Base-by-base conservation (phyloP, 2,113 vertebrate species). In the Cisticola juncidis region DNA sequence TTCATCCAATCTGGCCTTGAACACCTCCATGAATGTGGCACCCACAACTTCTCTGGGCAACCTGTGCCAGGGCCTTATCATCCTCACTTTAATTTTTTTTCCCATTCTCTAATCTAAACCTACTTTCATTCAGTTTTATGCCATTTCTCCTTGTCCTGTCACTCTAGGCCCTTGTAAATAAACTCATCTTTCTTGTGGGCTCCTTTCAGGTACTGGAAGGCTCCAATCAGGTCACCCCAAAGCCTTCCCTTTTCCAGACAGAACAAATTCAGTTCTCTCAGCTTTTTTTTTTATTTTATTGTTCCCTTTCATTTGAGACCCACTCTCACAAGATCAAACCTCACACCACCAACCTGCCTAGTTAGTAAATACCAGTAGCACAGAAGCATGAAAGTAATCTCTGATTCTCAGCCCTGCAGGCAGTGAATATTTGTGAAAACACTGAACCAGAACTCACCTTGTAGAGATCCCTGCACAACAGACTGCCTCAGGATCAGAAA, bases 161-260 rank as follows among this genome's bases (percentile, higher is more conserved):
- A 20, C 19, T 69, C 38, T 47, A 78, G n/a, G 23, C 12, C 9
- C n/a, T 28, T 36, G 12, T 31, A 50, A 50, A 44, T 7, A 15
- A 6, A 31, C 11, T 48, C 17, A 6, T 35, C 11, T 78, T 50
- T 57, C 5, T 4, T 72, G 13, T 42, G 4, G 17, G 35, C 3
- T 50, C 21, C 26, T 12, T 36, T 65, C 22, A 50, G 31, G 9
- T 42, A 23, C 35, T 35, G 16, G 3, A 47, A 54, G 24, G 31
- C 3, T 3, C 1, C 48, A 21, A 0, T 40, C 54, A 35, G 8
- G 14, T 48, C 22, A 47, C 17, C 4, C 21, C 14, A 35, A 38
- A 80, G 11, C 17, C 14, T 56, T 31, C 14, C 2, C 6, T 48
- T 50, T 36, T 50, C 22, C 36, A 58, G 26, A 10, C 1, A 1